phyloP scores from a whole-genome alignment of 2,797 vertebrate genomes.

The Gymnocypris eckloni region DNA sequence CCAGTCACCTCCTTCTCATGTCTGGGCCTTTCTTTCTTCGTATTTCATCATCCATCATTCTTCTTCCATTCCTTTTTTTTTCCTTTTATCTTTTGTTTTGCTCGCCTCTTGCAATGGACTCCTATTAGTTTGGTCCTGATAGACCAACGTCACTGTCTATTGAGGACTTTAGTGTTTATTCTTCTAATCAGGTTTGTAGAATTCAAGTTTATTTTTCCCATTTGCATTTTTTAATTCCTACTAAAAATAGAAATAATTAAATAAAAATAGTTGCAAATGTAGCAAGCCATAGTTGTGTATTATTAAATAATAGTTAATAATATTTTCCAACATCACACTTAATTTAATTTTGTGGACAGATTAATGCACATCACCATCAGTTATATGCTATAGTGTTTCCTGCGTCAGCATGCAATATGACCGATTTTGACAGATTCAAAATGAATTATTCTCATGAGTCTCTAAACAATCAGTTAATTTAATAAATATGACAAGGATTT shows the following conservation, averaged over 20 bases:
- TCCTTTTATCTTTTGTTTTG: conserved; percentile 55
- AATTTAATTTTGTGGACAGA: neutral
- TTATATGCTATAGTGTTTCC: neutral
- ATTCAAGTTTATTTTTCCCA: neutral
- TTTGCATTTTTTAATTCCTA: neutral
- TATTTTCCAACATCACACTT: neutral
- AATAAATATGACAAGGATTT: neutral
- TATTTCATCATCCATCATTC: conserved; percentile 44
- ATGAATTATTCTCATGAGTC: neutral
- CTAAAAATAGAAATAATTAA: neutral
- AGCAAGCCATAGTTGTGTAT: neutral
- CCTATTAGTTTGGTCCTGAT: conserved; percentile 80
- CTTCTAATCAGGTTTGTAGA: conserved; percentile 87
- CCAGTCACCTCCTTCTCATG: neutral
- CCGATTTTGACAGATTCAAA: neutral
- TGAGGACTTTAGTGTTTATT: conserved; percentile 84
- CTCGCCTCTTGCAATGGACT: conserved; percentile 65
- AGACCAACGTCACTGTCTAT: conserved; percentile 77
- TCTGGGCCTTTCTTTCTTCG: conserved; percentile 16
- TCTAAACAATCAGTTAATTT: neutral
- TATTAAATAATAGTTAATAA: neutral
- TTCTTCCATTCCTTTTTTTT: conserved; percentile 10
- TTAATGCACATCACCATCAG: neutral
- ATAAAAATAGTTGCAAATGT: neutral
- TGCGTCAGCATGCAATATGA: neutral